Base-by-base conservation (phyloP, 1,140 invertebrate species). In the Penaeus indicus region DNA sequence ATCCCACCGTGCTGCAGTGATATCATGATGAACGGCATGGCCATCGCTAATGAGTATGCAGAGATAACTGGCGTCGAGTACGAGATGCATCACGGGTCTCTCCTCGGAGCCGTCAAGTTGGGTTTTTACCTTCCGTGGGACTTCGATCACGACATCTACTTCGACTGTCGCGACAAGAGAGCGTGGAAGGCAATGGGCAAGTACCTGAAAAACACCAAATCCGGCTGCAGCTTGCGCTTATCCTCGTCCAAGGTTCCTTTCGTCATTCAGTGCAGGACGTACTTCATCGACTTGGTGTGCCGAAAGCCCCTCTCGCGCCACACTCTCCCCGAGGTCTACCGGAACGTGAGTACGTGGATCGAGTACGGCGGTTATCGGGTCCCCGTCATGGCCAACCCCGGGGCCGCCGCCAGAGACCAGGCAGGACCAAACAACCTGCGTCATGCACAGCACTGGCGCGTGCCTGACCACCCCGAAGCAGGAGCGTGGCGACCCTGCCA, bases 51-150 rank as follows among this genome's bases (percentile, higher is more conserved):
- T 54, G 62, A 79, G 7, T 90, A 90, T 38, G 38, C 75, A 19
- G 19, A 54, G 18, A 60, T 90, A n/a, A 18, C 69, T 3, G 85
- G 89, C 2, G 86, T 91, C 10, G 32, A 91, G 18, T 92, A 92
- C 85, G 92, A 92, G 86, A 86, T 92, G 13, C 90, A 92, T 38
- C 90, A 91, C 64, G 92, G 92, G 3, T 91, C 92, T 18, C 62
- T 92, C 8, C 84, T 92, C 7, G 92, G 92, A 11, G 91, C 92
- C 21, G 91, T 92, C 11, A 92, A 92, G 86, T 87, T 92, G 21
- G 90, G 90, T 67, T 84, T 90, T n/a, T 72, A 64, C 21, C 67
- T 92, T n/a, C 92, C 92, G 54, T 92, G 92, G 92, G 92, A 92
- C 85, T 63, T 90, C 32, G 92, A 92, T 85, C 91, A 85, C 18